Base-by-base conservation (phyloP, 1,140 invertebrate genomes). In the Drosophila trapezifrons region DNA sequence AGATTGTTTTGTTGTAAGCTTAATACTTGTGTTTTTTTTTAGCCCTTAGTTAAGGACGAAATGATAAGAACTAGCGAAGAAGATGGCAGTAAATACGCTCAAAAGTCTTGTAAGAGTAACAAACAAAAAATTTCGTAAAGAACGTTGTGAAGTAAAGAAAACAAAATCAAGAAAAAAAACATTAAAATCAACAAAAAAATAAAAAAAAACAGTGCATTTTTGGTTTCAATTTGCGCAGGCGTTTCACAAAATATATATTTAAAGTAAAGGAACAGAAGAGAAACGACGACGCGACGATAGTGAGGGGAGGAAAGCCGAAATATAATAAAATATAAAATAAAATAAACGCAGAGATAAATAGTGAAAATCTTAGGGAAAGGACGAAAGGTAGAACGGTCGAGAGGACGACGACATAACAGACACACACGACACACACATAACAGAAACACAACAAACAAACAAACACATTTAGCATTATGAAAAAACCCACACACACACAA, bases 291-390 rank as follows among this genome's bases (percentile, higher is more conserved):
- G 22, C 2, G 22, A 22, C 4, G n/a, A n/a, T n/a, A n/a, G n/a
- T 22, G 22, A 22, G 37, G 45, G 49, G 25, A 27, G 46, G 37
- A 43, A 75, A 79, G 56, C 71, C 74, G 79, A 65, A 57, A 87
- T 82, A 57, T 72, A 79, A 92, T 87, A 78, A 91, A 76, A 66
- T 77, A 78, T 81, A 78, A 69, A 69, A 67, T 76, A 80, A 80
- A 80, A 56, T 66, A 78, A 78, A 64, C 52, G 43, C 37, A 70
- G 49, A 46, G 29, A 76, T 74, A 55, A 47, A 80, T 65, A 84
- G 58, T 55, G 65, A 76, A 80, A 80, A 83, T 82, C 57, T 74
- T 78, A 82, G 80, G 57, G 80, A 81, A 81, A 76, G 55, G 12
- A 55, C 29, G 22, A 49, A 8, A 58, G 27, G 32, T 37, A 72